Evolutionary conservation across 2,797 vertebrate genomes (phyloP).

Genomic region (Spinus pinus): DNA sequence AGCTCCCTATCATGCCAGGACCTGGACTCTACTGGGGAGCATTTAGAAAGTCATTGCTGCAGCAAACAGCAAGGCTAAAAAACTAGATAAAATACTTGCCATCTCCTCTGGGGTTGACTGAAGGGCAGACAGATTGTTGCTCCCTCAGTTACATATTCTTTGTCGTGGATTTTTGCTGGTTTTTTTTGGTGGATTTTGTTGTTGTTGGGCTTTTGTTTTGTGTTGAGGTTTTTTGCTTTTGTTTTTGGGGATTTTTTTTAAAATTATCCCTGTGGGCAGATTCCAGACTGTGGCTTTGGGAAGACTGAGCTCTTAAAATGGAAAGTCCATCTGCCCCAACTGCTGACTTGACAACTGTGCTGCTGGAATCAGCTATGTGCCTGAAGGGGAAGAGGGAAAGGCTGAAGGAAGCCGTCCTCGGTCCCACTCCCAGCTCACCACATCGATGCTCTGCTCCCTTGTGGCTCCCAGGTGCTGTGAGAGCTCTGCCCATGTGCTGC

Average conservation of each 20-base stretch:
- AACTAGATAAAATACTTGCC: background rate
- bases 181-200: background rate
- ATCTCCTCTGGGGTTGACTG: background rate
- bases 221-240: background rate
- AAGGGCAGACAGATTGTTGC: background rate
- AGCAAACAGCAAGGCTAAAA: background rate
- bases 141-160: background rate
- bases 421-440: accelerated
- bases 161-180: background rate
- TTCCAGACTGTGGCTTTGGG: background rate
- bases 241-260: accelerated
- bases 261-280: background rate
- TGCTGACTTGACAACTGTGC: background rate
- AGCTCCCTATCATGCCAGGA: background rate
- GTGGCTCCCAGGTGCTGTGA: background rate
- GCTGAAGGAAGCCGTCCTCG: accelerated
- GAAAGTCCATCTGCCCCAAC: background rate
- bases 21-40: background rate
- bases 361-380: background rate
- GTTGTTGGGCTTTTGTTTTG: background rate
- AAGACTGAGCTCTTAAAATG: background rate
- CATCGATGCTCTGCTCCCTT: background rate
- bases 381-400: background rate
- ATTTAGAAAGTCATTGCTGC: background rate
- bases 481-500: background rate